Percentiles rank a stretch among this genome's conserved stretches.
These are phyloP conservation scores for Eolophus roseicapilla DNA, from an alignment of 2,113 vertebrate species.

Conservation along the genomic window DNA sequence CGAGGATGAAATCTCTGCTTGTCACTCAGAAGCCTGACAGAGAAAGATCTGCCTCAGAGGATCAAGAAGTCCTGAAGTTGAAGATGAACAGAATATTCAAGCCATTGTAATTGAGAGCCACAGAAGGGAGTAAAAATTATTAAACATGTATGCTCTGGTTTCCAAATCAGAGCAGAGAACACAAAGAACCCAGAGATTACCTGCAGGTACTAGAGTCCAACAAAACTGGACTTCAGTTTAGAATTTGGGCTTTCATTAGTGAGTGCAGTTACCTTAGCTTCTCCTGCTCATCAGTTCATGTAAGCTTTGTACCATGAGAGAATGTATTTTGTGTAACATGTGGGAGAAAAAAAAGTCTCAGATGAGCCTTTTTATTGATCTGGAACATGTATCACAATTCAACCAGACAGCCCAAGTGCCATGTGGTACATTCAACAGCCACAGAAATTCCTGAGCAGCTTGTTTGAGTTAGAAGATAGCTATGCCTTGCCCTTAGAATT, in stretches of 20 bases:
- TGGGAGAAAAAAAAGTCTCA: not conserved
- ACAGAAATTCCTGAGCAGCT: not conserved
- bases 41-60: not conserved
- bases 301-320: not conserved
- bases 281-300: not conserved
- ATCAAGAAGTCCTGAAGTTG: not conserved
- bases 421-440: not conserved
- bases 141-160: not conserved
- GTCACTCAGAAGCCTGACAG: not conserved
- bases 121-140: not conserved
- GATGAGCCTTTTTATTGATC: slow-evolving; percentile 8
- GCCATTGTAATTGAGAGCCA: not conserved
- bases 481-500: not conserved
- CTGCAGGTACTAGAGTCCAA: not conserved
- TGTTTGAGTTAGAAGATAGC: not conserved
- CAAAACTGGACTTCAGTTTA: not conserved
- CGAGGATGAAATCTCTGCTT: not conserved
- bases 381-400: not conserved
- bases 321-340: not conserved
- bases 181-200: not conserved
- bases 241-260: not conserved
- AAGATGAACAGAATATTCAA: not conserved
- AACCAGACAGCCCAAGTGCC: not conserved
- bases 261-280: not conserved
- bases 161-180: not conserved